A percentile compares a stretch with the other conserved stretches of the same genome.
phyloP scores from a whole-genome alignment of 2,113 vertebrate species.

The Rhabdomys dilectus region DNA sequence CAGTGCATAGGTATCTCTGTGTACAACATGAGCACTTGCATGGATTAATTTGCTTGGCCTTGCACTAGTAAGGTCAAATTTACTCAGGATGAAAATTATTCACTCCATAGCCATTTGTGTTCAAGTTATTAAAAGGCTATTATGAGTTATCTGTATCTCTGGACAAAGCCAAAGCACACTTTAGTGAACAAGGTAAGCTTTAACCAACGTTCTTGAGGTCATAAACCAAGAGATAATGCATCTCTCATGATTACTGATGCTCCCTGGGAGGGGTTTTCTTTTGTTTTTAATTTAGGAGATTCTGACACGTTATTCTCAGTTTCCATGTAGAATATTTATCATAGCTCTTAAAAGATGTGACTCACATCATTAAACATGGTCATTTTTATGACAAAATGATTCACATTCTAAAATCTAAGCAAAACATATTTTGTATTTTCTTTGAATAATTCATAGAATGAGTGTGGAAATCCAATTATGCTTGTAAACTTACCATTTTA shows the following conservation, averaged over 20 bases:
- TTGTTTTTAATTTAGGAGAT: slow-evolving; percentile 71
- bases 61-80: neutral
- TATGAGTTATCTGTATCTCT: slow-evolving; percentile 52
- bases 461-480: slow-evolving; percentile 74
- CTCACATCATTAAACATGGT: slow-evolving; percentile 86
- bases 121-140: slow-evolving; percentile 62
- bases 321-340: slow-evolving; percentile 82
- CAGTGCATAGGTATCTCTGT: neutral
- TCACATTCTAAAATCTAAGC: slow-evolving; percentile 72
- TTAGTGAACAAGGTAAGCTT: slow-evolving; percentile 45
- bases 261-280: slow-evolving; percentile 33
- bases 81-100: slow-evolving; percentile 50
- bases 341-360: slow-evolving; percentile 83
- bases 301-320: slow-evolving; percentile 80
- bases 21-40: neutral
- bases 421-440: slow-evolving; percentile 65
- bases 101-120: slow-evolving; percentile 42
- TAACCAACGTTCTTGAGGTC: slow-evolving; percentile 45
- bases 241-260: slow-evolving; percentile 53
- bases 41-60: neutral
- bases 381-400: slow-evolving; percentile 83
- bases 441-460: slow-evolving; percentile 63
- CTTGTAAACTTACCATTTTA: slow-evolving; percentile 60
- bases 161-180: slow-evolving; percentile 8
- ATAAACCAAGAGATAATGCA: slow-evolving; percentile 47